phyloP scores from a whole-genome alignment of 2,888 invertebrate genomes.

The Tachina fera region DNA sequence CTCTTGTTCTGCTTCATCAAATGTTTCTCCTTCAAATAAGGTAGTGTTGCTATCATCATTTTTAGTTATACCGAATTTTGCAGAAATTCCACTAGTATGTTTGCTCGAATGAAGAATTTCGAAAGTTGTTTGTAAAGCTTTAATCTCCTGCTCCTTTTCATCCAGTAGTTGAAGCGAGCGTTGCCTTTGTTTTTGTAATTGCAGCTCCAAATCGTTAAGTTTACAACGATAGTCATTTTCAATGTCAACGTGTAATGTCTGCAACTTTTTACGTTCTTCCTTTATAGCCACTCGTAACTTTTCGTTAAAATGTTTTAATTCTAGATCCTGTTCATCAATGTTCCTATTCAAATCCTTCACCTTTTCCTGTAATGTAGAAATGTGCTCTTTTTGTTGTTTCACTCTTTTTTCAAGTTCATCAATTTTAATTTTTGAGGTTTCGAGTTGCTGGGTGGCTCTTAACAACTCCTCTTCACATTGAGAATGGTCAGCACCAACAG shows the following conservation, averaged over 20 bases:
- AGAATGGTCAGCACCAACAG: conserved; percentile 82
- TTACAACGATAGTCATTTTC: conserved; percentile 85
- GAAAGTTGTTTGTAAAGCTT: conserved; percentile 85
- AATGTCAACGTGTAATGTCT: conserved; percentile 77
- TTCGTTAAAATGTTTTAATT: conserved; percentile 85
- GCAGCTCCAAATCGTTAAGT: conserved; percentile 87
- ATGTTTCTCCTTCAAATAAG: conserved; percentile 77
- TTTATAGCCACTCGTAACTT: conserved; percentile 84
- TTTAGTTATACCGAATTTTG: neutral
- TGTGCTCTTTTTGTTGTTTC: conserved; percentile 85
- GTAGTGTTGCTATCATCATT: conserved; percentile 32
- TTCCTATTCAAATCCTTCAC: conserved; percentile 86
- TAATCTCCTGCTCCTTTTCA: conserved; percentile 91
- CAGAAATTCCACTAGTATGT: neutral
- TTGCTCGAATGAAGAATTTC: conserved; percentile 82
- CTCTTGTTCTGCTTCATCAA: conserved; percentile 65
- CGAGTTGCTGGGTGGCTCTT: conserved; percentile 87
- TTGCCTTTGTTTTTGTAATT: conserved; percentile 90
- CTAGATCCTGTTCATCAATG: conserved; percentile 86
- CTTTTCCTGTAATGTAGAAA: conserved; percentile 87
- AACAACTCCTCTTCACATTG: conserved; percentile 88
- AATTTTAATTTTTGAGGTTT: conserved; percentile 84
- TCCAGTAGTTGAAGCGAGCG: conserved; percentile 90
- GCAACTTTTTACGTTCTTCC: conserved; percentile 80
- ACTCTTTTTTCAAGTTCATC: conserved; percentile 76